Evolutionary conservation across 1,140 invertebrate genomes (phyloP).

Genomic region (Monomorium pharaonis): DNA sequence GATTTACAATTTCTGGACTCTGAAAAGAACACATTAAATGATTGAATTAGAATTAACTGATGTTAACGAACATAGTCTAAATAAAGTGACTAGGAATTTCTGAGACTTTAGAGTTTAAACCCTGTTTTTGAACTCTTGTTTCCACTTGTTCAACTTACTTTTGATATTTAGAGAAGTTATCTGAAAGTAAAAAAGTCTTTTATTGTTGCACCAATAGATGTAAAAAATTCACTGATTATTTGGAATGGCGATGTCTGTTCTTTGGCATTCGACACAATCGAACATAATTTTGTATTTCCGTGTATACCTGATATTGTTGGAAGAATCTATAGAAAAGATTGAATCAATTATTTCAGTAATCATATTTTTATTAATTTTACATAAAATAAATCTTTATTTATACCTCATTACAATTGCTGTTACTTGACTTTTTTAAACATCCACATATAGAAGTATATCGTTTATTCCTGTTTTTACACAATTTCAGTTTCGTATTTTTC

Average conservation of each 20-base stretch:
- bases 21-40: not conserved
- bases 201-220: constrained; percentile 62
- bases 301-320: not conserved
- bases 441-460: not conserved
- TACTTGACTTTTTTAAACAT: not conserved
- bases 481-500: constrained; percentile 52
- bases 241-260: constrained; percentile 45
- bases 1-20: constrained; percentile 1
- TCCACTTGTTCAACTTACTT: no score
- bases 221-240: constrained; percentile 64
- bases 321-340: constrained; percentile 45
- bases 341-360: not conserved
- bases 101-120: not conserved
- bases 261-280: constrained; percentile 5
- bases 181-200: constrained; percentile 66
- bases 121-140: not conserved
- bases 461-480: not conserved
- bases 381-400: constrained; percentile 8
- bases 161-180: no score
- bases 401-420: not conserved
- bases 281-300: not conserved
- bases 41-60: not conserved
- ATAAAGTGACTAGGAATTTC: not conserved
- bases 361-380: not conserved
- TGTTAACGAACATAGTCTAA: not conserved